Evolutionary conservation across 2,113 vertebrate species (phyloP).

Genomic region (Himantopus leucocephalus): DNA sequence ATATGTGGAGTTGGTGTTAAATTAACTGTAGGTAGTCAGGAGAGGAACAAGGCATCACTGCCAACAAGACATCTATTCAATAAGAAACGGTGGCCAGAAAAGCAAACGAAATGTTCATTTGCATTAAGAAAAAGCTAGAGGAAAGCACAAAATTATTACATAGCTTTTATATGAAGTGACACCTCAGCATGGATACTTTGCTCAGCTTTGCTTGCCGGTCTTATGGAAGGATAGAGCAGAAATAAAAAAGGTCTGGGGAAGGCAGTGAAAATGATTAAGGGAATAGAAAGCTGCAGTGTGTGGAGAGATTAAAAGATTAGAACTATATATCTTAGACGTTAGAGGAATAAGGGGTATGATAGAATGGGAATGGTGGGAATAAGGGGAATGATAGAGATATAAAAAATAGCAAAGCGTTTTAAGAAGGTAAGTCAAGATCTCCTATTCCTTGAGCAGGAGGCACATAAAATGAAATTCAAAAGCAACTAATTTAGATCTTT

Average conservation of each 20-base stretch:
- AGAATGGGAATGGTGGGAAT: neutral
- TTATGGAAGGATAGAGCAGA: neutral
- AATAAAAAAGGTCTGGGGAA: neutral
- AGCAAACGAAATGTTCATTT: neutral
- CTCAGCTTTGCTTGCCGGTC: neutral
- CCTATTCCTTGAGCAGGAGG: neutral
- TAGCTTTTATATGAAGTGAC: neutral
- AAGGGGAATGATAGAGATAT: neutral
- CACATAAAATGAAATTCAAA: neutral
- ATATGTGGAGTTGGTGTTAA: neutral
- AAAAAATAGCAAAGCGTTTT: neutral
- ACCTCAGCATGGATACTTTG: neutral
- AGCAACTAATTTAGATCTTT: neutral
- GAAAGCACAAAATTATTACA: neutral
- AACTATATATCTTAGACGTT: neutral
- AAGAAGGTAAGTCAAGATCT: neutral
- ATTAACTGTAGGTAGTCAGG: neutral
- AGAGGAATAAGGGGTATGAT: neutral
- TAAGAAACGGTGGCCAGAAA: neutral
- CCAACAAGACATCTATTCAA: neutral
- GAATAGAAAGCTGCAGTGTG: neutral
- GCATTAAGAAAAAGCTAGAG: neutral
- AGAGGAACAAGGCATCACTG: neutral
- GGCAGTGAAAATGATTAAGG: conserved; percentile 21
- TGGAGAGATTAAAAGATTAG: conserved; percentile 39